Evolutionary conservation across 23 tunicate species (phyloP).

Genomic region (Botrylloides violaceus): DNA sequence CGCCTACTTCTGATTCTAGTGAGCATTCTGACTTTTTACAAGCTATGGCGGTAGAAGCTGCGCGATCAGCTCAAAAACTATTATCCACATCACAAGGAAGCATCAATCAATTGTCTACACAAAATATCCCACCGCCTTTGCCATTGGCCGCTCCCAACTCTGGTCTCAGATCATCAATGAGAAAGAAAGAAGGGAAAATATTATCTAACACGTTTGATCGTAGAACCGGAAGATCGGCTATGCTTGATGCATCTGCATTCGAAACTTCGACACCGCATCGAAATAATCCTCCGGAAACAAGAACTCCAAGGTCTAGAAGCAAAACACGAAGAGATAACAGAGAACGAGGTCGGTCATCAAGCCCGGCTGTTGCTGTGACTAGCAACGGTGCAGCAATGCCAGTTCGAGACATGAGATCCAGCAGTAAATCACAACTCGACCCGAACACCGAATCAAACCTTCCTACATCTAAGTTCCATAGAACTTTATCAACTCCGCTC

Average conservation of each 20-base stretch:
- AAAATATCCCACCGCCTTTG: not conserved
- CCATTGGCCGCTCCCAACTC: not conserved
- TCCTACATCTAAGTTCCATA: not conserved
- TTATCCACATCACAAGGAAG: not conserved
- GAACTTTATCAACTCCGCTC: conserved; percentile 23
- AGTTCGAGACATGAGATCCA: not conserved
- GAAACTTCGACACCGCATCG: not conserved
- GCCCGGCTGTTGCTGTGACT: not conserved
- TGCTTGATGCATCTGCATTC: no score
- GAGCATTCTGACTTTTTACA: conserved; percentile 7
- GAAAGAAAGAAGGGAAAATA: not conserved
- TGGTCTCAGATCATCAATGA: conserved; percentile 2
- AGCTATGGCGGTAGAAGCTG: conserved; percentile 18
- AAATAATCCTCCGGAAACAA: not conserved
- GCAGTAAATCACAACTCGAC: not conserved
- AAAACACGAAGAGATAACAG: not conserved
- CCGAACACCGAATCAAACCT: no score
- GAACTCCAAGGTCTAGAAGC: not conserved
- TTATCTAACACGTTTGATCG: no score
- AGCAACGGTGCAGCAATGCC: not conserved
- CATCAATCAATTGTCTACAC: not conserved
- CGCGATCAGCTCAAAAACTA: conserved; percentile 10
- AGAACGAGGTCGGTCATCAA: not conserved
- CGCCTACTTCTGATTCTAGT: conserved; percentile 12
- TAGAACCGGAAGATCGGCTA: not conserved